Evolutionary conservation across 1,140 invertebrate species (phyloP), one percentile per base, ranked within the genome.

Genomic region (Brachionus calyciflorus): DNA sequence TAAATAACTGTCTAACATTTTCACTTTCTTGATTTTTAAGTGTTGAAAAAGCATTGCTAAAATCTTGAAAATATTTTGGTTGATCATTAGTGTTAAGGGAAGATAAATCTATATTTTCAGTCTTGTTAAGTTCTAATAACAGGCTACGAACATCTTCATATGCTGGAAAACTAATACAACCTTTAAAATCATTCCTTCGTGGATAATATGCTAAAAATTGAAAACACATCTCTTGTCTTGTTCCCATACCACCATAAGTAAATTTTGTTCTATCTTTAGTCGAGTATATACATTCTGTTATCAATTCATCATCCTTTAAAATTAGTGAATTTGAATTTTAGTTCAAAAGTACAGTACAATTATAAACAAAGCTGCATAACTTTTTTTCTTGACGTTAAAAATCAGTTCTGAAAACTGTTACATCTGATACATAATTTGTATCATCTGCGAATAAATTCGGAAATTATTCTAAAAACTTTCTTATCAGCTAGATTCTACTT

Each of bases 201-300:
- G 73, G 49, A 33, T 76, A 76, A 48, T 55, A 76, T 1, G 49
- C 57, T 6, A 76, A 76, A 21, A 76, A 55, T 12, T 76, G 49
- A 57, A 17, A 44, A 30, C 73, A 76, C 49, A 76, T 76, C 57
- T 76, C 73, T n/a, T 76, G 24, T 76, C 24, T 55, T 14, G 73
- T 76, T n/a, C 37, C 30, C 28, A 30, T 4, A 9, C 73, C 73
- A 57, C 73, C 49, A 55, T 9, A 76, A 26, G 51, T 57, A 44
- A 76, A 30, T 0, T 26, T 24, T 21, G 46, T 26, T 55, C 28
- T 57, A 19, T 44, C 26, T 26, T 3, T 55, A 1, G 73, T 57
- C 7, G 30, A 3, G 10, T 76, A 76, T n/a, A 24, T 14, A 17
- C 73, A 76, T 76, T 55, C n/a, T 37, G 73, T 76, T 12, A 55